Evolutionary conservation across 64 coral and sea anemone genomes (phyloP).

Genomic region (Montipora efflorescens): DNA sequence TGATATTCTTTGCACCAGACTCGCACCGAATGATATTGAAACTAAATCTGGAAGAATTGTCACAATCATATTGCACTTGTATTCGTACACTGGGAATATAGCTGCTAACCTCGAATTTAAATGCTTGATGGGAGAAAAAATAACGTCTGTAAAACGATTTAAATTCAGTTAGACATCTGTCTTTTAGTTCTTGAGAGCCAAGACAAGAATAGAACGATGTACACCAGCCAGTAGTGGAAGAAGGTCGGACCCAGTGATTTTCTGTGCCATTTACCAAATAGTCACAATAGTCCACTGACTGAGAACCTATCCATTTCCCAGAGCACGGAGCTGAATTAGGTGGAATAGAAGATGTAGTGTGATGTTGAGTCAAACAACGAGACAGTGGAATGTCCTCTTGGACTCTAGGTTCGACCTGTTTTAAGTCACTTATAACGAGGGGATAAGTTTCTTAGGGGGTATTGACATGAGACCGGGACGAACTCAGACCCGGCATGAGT

Average conservation of each 20-base stretch:
- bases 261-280: conserved; percentile 4
- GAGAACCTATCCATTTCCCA: neutral
- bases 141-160: neutral
- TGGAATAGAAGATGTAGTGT: too few relatives aligned
- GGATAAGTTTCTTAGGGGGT: too few relatives aligned
- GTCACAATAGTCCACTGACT: neutral
- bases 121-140: neutral
- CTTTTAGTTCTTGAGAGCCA: neutral
- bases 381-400: too few relatives aligned
- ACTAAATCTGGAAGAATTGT: neutral
- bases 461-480: too few relatives aligned
- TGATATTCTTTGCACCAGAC: neutral
- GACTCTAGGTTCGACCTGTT: too few relatives aligned
- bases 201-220: neutral
- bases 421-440: too few relatives aligned
- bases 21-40: conserved; percentile 6
- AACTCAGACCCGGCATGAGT: too few relatives aligned
- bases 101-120: neutral
- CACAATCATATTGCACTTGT: neutral
- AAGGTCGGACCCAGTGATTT: neutral
- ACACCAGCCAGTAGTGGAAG: neutral
- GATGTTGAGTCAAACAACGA: too few relatives aligned
- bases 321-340: neutral
- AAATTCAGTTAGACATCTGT: neutral
- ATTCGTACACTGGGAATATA: neutral